A percentile compares a stretch with the other conserved stretches of the same genome.
phyloP scores from a whole-genome alignment of 2,888 invertebrate species.

The Chrysodeixis includens region DNA sequence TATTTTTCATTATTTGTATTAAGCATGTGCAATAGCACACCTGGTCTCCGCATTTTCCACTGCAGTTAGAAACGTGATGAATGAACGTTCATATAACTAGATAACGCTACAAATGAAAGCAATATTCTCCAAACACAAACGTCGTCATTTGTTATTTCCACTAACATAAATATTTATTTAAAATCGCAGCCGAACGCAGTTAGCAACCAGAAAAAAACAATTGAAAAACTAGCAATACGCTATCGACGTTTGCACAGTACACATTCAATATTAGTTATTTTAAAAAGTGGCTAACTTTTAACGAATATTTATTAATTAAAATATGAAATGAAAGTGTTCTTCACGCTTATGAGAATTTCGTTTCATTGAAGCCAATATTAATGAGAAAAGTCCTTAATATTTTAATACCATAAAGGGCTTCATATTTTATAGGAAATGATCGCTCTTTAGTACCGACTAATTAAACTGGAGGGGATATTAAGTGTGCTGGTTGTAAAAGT shows the following conservation, averaged over 20 bases:
- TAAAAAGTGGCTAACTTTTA: constrained; percentile 14
- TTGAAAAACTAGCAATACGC: constrained; percentile 38
- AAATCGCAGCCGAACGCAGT: constrained; percentile 13
- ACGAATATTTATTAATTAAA: constrained; percentile 32
- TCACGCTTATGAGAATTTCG: constrained; percentile 38
- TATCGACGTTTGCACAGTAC: constrained; percentile 41
- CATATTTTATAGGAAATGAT: constrained; percentile 54
- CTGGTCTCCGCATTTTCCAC: neutral
- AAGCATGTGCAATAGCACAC: neutral
- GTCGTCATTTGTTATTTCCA: constrained; percentile 14
- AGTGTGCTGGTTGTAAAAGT: constrained; percentile 38
- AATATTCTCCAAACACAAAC: constrained; percentile 15
- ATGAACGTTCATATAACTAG: constrained; percentile 1
- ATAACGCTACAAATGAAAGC: constrained; percentile 21
- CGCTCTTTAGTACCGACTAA: constrained; percentile 63
- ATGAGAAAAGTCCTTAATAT: constrained; percentile 60
- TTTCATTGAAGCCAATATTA: constrained; percentile 53
- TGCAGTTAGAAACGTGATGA: neutral
- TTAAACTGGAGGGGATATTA: constrained; percentile 61
- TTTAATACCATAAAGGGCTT: constrained; percentile 53
- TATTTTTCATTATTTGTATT: neutral
- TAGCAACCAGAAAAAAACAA: constrained; percentile 10
- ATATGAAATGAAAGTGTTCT: constrained; percentile 22
- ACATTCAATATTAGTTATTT: constrained; percentile 33
- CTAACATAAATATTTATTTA: constrained; percentile 29